Conservation (phyloP, 64 coral and sea anemone genomes). For the Stichodactyla helianthus region DNA sequence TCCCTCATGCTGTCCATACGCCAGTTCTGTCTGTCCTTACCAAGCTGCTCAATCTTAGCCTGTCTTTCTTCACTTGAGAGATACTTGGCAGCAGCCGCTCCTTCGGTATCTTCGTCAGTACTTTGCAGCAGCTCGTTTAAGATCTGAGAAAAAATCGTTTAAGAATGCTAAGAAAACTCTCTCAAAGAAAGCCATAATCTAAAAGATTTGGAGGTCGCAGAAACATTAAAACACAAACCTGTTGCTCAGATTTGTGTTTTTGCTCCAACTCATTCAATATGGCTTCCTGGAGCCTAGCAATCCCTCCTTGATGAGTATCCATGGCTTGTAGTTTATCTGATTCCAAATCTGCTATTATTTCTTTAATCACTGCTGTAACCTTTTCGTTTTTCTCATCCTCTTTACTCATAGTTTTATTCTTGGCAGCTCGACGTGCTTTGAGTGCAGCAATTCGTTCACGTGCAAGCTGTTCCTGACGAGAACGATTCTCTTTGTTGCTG, state of each 20-base stretch:
- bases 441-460: slow-evolving; percentile 89
- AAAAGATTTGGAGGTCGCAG: no score
- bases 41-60: slow-evolving; percentile 56
- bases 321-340: slow-evolving; percentile 69
- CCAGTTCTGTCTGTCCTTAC: slow-evolving; percentile 66
- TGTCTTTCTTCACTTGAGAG: slow-evolving; percentile 43
- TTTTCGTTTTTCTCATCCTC: slow-evolving; percentile 53
- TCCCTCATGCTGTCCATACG: slow-evolving; percentile 65
- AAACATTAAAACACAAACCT: slow-evolving; percentile 36
- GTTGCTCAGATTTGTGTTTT: slow-evolving; percentile 83
- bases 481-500: slow-evolving; percentile 83
- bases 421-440: slow-evolving; percentile 60
- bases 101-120: slow-evolving; percentile 62
- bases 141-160: slow-evolving; percentile 17
- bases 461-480: slow-evolving; percentile 79
- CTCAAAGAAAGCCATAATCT: no score
- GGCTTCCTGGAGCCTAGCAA: slow-evolving; percentile 66
- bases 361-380: slow-evolving; percentile 62
- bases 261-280: slow-evolving; percentile 93
- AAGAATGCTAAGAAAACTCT: no score
- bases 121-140: slow-evolving; percentile 64
- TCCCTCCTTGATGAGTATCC: slow-evolving; percentile 78
- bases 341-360: slow-evolving; percentile 58
- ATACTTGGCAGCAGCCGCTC: slow-evolving; percentile 65
- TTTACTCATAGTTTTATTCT: slow-evolving; percentile 39